Conservation (phyloP, 2,888 invertebrate genomes). For the Flexamia atlantica region DNA sequence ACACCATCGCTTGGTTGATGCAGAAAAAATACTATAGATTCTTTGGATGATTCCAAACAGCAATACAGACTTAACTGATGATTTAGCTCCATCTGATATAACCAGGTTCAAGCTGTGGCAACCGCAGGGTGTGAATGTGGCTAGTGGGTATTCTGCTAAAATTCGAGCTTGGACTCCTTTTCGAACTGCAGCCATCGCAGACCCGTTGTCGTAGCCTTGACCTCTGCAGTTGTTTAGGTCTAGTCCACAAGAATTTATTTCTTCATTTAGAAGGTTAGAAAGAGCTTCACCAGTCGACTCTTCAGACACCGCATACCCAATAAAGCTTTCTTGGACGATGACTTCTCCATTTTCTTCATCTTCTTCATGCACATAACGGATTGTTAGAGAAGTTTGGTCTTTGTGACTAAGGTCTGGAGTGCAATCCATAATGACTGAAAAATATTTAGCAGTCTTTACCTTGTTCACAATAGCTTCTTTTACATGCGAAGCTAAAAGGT, state of each 20-base stretch:
- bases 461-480: constrained; percentile 55
- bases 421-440: constrained; percentile 66
- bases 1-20: too few relatives aligned
- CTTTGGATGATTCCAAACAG: too few relatives aligned
- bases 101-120: too few relatives aligned
- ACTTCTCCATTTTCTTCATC: constrained; percentile 53
- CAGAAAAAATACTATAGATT: too few relatives aligned
- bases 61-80: too few relatives aligned
- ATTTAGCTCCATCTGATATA: too few relatives aligned
- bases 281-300: constrained; percentile 66
- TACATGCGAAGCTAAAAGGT: constrained; percentile 46
- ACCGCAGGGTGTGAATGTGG: too few relatives aligned
- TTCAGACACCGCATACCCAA: constrained; percentile 61
- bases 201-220: constrained; percentile 67
- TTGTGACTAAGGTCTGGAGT: constrained; percentile 66
- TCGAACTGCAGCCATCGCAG: constrained; percentile 66
- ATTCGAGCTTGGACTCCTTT: constrained; percentile 67
- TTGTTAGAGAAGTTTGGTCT: constrained; percentile 66
- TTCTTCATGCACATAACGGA: constrained; percentile 64
- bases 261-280: constrained; percentile 58
- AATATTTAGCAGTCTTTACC: constrained; percentile 64
- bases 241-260: constrained; percentile 54
- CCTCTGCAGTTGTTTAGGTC: constrained; percentile 66
- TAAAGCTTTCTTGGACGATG: constrained; percentile 73
- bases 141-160: too few relatives aligned